phyloP scores from a whole-genome alignment of 64 coral and sea anemone genomes.

The Montipora capricornis region DNA sequence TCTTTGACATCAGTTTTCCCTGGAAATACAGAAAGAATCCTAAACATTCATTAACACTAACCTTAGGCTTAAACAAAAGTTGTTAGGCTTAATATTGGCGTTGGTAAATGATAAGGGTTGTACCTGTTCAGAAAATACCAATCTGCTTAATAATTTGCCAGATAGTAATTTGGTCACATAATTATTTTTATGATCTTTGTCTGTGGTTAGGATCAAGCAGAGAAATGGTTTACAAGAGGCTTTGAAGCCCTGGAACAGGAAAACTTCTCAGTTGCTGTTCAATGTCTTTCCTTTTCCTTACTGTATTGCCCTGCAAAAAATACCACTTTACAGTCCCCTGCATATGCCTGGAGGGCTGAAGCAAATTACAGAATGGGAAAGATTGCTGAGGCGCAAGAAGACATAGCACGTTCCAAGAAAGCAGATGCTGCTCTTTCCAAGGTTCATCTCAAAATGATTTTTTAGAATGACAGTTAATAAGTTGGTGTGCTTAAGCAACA shows the following conservation, averaged over 20 bases:
- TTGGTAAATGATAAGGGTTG: no score
- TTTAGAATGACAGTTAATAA: not conserved
- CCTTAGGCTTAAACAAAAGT: no score
- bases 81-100: no score
- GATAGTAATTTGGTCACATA: not conserved
- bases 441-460: not conserved
- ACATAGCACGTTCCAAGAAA: conserved; percentile 19
- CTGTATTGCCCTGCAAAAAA: conserved; percentile 9
- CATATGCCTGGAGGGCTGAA: conserved; percentile 26
- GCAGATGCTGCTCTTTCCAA: conserved; percentile 7
- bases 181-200: not conserved
- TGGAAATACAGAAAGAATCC: no score
- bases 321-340: not conserved
- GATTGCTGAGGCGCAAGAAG: conserved; percentile 4
- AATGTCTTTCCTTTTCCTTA: conserved; percentile 20
- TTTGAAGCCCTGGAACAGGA: conserved; percentile 24
- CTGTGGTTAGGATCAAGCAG: not conserved
- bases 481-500: no score
- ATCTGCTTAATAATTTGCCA: no score
- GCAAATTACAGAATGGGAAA: conserved; percentile 28
- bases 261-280: not conserved
- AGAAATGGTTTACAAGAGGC: conserved; percentile 31
- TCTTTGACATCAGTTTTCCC: no score
- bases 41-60: no score
- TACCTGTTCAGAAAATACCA: no score